Evolutionary conservation across 1,140 invertebrate genomes (phyloP), one percentile per base, ranked within the genome.

Genomic region (Pseudomyrmex sp.): DNA sequence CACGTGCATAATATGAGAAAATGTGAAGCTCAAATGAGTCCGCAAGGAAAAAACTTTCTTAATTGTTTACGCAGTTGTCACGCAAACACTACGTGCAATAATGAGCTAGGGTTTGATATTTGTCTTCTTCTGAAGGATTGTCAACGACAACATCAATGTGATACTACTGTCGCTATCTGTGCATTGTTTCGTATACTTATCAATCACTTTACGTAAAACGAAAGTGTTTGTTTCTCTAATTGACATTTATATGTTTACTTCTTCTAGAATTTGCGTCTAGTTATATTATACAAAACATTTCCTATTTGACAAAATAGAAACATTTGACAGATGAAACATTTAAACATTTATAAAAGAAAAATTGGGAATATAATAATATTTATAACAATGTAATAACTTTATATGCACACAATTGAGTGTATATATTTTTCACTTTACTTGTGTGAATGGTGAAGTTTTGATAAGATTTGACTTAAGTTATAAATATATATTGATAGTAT

Each of bases 51-150:
- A 54, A 54, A 68, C 48, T 77, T 63, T 35, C 59, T 4, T 1
- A 59, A 9, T 56, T 58, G 44, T 79, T 79, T 23, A 48, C 69
- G 35, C n/a, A 58, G 76, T 5, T 35, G 70, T 70, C 58, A 70
- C 18, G 15, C 66, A 23, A 2, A 70, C 15, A 48, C 10, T 20
- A 70, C 4, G 8, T 65, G 35, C 35, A 10, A 48, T 70, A 79
- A 26, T 69, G 18, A 46, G 69, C 13, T 56, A 79, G 56, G 5
- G 52, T 7, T 35, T 35, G 35, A 35, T 35, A 35, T 35, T 35
- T 35, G 0, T 35, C 35, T 35, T 35, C 5, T 35, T 35, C 35
- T 35, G 35, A 35, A 35, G 35, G 35, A 35, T 35, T 7, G 35
- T 35, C 0, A 35, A 35, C 35, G 35, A 35, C 35, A 35, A 35